Evolutionary conservation across 2,113 vertebrate species (phyloP).

Genomic region (Phrynosoma blainvillii): DNA sequence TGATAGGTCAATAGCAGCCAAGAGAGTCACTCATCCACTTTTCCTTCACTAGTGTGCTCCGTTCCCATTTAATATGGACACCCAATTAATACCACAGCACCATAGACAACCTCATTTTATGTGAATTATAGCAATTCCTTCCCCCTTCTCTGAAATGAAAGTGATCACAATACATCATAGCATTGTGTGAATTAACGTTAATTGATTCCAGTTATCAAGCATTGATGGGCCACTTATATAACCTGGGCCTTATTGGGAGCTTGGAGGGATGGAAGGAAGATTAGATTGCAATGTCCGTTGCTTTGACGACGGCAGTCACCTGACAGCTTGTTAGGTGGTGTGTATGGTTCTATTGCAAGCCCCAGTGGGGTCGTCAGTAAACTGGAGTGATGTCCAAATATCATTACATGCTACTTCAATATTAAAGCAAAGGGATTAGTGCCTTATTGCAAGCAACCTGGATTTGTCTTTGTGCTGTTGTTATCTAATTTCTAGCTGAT

Average conservation of each 20-base stretch:
- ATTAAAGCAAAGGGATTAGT: conserved; percentile 99
- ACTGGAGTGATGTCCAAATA: conserved; percentile 93
- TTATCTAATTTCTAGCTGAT: conserved; percentile 97
- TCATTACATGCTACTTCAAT: conserved; percentile 92
- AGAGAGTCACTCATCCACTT: conserved; percentile 97
- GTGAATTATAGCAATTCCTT: conserved; percentile 96
- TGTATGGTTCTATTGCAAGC: conserved; percentile 85
- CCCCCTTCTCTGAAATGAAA: conserved; percentile 84
- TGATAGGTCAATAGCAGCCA: conserved; percentile 99
- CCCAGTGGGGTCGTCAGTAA: conserved; percentile 93
- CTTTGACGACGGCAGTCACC: conserved; percentile 86
- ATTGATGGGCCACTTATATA: conserved; percentile 85
- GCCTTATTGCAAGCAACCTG: conserved; percentile 99
- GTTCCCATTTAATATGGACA: conserved; percentile 99
- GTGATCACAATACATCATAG: conserved; percentile 88
- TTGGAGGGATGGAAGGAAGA: conserved; percentile 88
- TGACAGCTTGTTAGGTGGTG: conserved; percentile 85
- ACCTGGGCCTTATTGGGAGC: conserved; percentile 92
- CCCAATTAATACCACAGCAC: conserved; percentile 95
- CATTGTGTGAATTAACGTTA: conserved; percentile 89
- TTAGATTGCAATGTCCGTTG: conserved; percentile 93
- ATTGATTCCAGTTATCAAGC: conserved; percentile 92
- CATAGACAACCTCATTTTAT: conserved; percentile 88
- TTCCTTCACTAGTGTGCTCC: conserved; percentile 85
- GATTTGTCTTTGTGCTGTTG: conserved; percentile 99